phyloP scores from a whole-genome alignment of 2,113 vertebrate species.

The Orientallactaga bullata region DNA sequence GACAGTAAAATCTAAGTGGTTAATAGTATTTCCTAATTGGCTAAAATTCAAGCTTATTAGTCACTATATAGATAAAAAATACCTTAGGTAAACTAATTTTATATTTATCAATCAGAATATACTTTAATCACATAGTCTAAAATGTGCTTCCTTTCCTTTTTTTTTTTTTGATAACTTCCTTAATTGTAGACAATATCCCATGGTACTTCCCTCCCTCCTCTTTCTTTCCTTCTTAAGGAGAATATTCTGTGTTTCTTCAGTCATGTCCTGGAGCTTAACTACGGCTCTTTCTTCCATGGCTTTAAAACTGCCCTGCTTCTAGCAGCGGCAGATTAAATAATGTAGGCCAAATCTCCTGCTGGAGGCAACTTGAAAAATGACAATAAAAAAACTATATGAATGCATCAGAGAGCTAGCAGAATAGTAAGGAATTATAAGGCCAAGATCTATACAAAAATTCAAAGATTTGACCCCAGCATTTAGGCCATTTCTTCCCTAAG shows the following conservation, averaged over 20 bases:
- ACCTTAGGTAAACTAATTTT: conserved; percentile 33
- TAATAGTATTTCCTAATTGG: conserved; percentile 34
- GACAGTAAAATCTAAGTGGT: conserved; percentile 18
- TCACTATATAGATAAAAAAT: conserved; percentile 13
- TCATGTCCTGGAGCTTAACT: conserved; percentile 37
- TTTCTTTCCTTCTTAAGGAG: conserved; percentile 41
- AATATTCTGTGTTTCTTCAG: conserved; percentile 43
- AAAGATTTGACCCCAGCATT: conserved; percentile 60
- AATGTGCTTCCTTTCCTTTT: conserved; percentile 38
- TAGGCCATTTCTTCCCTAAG: conserved; percentile 70
- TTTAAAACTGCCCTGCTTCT: conserved; percentile 61
- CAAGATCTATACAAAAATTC: conserved; percentile 70
- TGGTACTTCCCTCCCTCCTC: too few species aligned
- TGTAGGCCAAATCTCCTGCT: conserved; percentile 67
- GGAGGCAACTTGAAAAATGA: conserved; percentile 57
- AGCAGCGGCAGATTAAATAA: conserved; percentile 52
- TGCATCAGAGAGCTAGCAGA: conserved; percentile 60
- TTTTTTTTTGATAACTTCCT: too few species aligned
- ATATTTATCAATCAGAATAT: conserved; percentile 38
- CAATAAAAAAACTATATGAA: conserved; percentile 46
- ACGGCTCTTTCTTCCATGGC: conserved; percentile 29
- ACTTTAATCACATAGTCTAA: conserved; percentile 40
- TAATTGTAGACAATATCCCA: too few species aligned
- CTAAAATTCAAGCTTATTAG: conserved; percentile 34
- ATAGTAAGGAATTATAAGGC: conserved; percentile 39